Evolutionary conservation across 2,888 invertebrate species (phyloP), one percentile per base, ranked within the genome.

Genomic region (Philereme transversata): DNA sequence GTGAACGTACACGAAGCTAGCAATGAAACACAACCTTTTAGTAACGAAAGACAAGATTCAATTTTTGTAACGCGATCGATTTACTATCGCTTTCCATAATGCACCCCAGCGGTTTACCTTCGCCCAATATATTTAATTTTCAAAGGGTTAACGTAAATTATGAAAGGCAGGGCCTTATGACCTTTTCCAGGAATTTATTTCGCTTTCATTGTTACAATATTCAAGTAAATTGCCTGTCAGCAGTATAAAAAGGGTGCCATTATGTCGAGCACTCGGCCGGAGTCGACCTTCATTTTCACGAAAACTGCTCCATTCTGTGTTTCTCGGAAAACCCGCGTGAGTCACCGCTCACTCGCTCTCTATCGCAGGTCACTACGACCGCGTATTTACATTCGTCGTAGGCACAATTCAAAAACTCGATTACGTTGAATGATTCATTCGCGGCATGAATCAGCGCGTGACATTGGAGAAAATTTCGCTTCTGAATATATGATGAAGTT

Each of bases 291-390:
- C 85, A 76, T 87, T 88, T 88, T 90, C 88, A 86, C 79, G 90
- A 90, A 92, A 91, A 92, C 79, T 81, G 79, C 77, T 81, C 79
- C 78, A 79, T 78, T 81, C 82, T 73, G 79, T 72, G 70, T 77
- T 90, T 92, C 92, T 90, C 81, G 92, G 92, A 91, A 92, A 91
- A 91, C 90, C 92, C 92, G 89, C 73, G 80, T 91, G 92, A 92
- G 73, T 92, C 91, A 90, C 78, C 79, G 75, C 8, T 68, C 36
- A 35, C 78, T 77, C 84, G 81, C 83, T 84, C 86, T 87, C 84
- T 86, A 86, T 81, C 85, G 85, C 84, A 63, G 63, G 87, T 87
- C 89, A 87, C 88, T 87, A 86, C 88, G 83, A 84, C 79, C 81
- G 86, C 82, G 85, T 87, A 89, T 88, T 90, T 87, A 86, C 88